Base-by-base conservation (phyloP, 2,797 vertebrate genomes). In the Crenuchus spilurus region DNA sequence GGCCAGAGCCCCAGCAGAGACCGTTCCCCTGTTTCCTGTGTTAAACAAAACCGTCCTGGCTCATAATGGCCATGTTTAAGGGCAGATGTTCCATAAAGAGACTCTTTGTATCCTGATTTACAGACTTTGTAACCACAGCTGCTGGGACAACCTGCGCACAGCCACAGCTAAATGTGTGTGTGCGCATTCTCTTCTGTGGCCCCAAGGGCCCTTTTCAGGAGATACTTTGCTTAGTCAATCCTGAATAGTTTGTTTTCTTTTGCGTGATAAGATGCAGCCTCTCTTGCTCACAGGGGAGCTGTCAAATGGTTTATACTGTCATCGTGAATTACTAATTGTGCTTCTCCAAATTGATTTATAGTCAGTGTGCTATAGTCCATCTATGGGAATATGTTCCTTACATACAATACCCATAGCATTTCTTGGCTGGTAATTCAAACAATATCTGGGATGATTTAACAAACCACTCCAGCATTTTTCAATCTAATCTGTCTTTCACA, bases 11-110 rank as follows among this genome's bases (percentile, higher is more conserved):
- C 54, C 76, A 75, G 70, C 71, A 73, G 73, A 78, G 78, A 70
- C 70, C 58, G 52, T 68, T 72, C 31, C 68, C 73, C 52, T 62
- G 60, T 67, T 81, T 78, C 72, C 75, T 80, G 69, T 78, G 64
- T 78, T 70, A 66, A 77, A 77, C 61, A 77, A 42, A 80, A 72
- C 62, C 39, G 49, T 67, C 54, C 64, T 16, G 16, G 75, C 41
- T 39, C 49, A 44, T 71, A 69, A 72, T 64, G 70, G 22, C 35
- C 70, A 67, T 66, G 57, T 74, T 77, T 78, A 78, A 80, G 41
- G 55, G 54, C 69, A 83, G 76, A 75, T 70, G 63, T 61, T 68
- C 41, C 37, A 49, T 79, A 72, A 79, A 63, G 61, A 60, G 71
- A 55, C 37, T 54, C 22, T 41, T 54, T 68, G 55, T 10, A 52